Conservation (phyloP, 2,797 vertebrate genomes). For the Lagorchestes hirsutus region DNA sequence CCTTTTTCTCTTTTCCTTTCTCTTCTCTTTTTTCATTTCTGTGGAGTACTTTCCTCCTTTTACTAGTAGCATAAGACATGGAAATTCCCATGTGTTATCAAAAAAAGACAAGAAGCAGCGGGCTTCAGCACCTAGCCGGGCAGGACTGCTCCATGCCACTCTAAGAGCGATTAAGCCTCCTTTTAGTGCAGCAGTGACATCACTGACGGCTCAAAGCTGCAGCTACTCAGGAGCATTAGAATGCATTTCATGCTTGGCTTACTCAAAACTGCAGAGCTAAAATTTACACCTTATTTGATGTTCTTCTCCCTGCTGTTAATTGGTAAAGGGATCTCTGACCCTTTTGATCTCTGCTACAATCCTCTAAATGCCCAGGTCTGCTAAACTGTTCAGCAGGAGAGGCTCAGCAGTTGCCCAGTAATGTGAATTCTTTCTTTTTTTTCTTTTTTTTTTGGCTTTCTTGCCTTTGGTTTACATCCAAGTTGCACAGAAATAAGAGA, state of each 20-base stretch:
- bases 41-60: constrained; percentile 77
- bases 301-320: constrained; percentile 93
- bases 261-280: constrained; percentile 93
- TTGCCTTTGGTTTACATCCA: constrained; percentile 96
- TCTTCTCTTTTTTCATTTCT: background rate
- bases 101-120: constrained; percentile 91
- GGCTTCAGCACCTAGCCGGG: constrained; percentile 90
- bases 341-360: constrained; percentile 94
- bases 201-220: constrained; percentile 90
- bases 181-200: constrained; percentile 89
- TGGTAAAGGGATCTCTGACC: constrained; percentile 94
- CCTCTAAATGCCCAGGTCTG: constrained; percentile 94
- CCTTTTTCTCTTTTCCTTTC: fast-evolving
- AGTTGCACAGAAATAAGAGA: constrained; percentile 97
- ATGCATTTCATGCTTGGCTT: constrained; percentile 93
- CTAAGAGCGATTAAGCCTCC: constrained; percentile 90
- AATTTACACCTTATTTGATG: constrained; percentile 96
- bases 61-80: constrained; percentile 64
- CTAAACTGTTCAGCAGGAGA: constrained; percentile 93
- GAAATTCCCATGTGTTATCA: constrained; percentile 87
- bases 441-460: constrained; percentile 82
- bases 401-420: constrained; percentile 89
- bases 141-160: constrained; percentile 89
- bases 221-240: constrained; percentile 91
- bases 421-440: constrained; percentile 85